Evolutionary conservation across 1,140 invertebrate genomes (phyloP).

Genomic region (Megathymus violae): DNA sequence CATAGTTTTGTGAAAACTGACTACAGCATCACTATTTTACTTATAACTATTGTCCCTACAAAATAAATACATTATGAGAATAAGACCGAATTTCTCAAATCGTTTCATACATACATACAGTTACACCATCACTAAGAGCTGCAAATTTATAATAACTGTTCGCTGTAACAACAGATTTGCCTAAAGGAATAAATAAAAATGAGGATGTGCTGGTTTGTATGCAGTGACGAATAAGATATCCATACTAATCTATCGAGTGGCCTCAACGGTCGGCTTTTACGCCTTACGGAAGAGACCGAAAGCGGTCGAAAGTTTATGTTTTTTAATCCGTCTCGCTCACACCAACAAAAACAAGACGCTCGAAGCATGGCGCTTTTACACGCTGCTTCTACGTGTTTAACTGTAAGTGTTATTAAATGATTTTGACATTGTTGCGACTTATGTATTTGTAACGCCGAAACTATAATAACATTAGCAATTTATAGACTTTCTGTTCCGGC

Average conservation of each 20-base stretch:
- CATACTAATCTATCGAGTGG: conserved; percentile 50
- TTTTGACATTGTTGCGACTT: conserved; percentile 60
- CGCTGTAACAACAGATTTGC: too few species aligned
- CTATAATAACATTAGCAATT: conserved; percentile 36
- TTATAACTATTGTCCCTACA: too few species aligned
- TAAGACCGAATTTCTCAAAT: too few species aligned
- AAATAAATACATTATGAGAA: too few species aligned
- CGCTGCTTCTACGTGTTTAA: conserved; percentile 48
- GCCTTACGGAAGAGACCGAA: conserved; percentile 62
- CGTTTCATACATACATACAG: too few species aligned
- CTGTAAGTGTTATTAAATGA: conserved; percentile 58
- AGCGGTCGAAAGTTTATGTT: conserved; percentile 67
- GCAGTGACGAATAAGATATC: conserved; percentile 34
- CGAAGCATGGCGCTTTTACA: conserved; percentile 44
- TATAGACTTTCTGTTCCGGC: conserved; percentile 32
- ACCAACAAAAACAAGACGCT: conserved; percentile 68
- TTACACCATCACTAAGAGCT: too few species aligned
- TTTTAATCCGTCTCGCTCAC: conserved; percentile 68
- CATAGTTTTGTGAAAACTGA: too few species aligned
- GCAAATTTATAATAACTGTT: too few species aligned
- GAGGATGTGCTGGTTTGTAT: neutral
- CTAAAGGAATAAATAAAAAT: too few species aligned
- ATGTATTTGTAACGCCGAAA: conserved; percentile 50
- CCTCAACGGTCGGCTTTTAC: conserved; percentile 51
- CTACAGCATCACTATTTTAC: too few species aligned